Base-by-base conservation (phyloP, 1,140 invertebrate species). In the Caenorhabditis briggsae region DNA sequence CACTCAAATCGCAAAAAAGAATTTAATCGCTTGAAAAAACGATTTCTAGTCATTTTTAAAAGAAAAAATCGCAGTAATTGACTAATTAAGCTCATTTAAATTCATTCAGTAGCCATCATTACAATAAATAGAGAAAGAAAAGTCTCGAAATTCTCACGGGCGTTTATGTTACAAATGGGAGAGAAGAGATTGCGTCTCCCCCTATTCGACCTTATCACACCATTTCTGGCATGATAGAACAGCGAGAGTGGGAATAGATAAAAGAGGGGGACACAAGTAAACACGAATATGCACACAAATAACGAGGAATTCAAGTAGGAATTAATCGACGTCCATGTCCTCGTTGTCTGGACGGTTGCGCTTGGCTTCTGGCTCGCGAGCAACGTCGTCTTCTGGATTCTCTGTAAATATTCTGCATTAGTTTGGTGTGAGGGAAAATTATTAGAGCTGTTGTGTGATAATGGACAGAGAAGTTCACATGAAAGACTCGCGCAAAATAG, bases 281-380 rank as follows among this genome's bases (percentile, higher is more conserved):
- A 50, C 5, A 41, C 14, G 16, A 65, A 65, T 65, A 65, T 50
- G 70, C 11, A 78, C 8, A 18, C 48, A 78, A 11, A 23, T 18
- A 20, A 48, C 3, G 46, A 50, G 2, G 12, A 53, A 64, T 64
- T 64, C 9, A 33, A 5, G 9, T 14, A 50, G 9, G 1, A 20
- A 2, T 78, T 58, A 87, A 70, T 87, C 86, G 20, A 87, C 25
- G 20, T 87, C 86, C 86, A 87, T 87, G n/a, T 56, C 82, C 6
- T 82, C 74, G 46, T 87, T 55, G 25, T 87, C 86, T 46, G 86
- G 86, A 20, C 82, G 83, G 58, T 82, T 82, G 48, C 86, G 78
- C 61, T 87, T 87, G 6, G 86, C 78, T 25, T 59, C 50, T 8
- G 86, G 86, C 33, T 82, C 86, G 18, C 58, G 83, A 8, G 64